Evolutionary conservation across 2,888 invertebrate species (phyloP), one percentile per base, ranked within the genome.

Genomic region (Nephrotoma flavescens): DNA sequence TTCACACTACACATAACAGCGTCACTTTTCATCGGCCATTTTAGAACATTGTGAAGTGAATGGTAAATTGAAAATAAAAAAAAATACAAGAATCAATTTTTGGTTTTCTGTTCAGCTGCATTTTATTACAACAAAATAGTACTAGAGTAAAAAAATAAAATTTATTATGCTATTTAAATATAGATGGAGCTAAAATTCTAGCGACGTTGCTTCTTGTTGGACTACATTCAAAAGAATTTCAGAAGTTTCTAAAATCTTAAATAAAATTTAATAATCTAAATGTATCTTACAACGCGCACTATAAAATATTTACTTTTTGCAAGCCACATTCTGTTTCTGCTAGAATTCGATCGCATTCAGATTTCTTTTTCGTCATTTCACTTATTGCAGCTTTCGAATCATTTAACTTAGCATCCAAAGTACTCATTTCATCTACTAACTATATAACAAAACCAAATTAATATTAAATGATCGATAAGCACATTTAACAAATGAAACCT

Each of bases 21-120:
- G 84, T 84, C 84, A 84, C 84, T 84, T 84, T 42, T 84, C 84
- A 84, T 71, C 71, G 71, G 84, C 84, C 84, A 84, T 84, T 15
- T 84, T 84, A 84, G 71, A 84, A 84, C n/a, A 42, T 84, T 41
- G 84, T 9, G 11, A 31, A 71, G 44, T 6, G 6, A 44, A 71
- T 71, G 71, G 71, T 71, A 71, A 71, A 71, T 71, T 71, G 71
- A 71, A 71, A 71, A 57, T 57, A 57, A 57, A 31, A 57, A 31
- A 19, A 57, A 57, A 31, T 71, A 31, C 71, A 84, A 84, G 42
- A 42, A 84, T 84, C 84, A 84, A 84, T 84, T 84, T 84, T 84
- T 84, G 5, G 42, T 42, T 42, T 84, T 84, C 19, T 42, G 15
- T 84, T 84, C n/a, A n/a, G 71, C 71, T 71, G 31, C 4, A 31